phyloP scores from a whole-genome alignment of 2,797 vertebrate genomes.

The Acanthiza pusilla region DNA sequence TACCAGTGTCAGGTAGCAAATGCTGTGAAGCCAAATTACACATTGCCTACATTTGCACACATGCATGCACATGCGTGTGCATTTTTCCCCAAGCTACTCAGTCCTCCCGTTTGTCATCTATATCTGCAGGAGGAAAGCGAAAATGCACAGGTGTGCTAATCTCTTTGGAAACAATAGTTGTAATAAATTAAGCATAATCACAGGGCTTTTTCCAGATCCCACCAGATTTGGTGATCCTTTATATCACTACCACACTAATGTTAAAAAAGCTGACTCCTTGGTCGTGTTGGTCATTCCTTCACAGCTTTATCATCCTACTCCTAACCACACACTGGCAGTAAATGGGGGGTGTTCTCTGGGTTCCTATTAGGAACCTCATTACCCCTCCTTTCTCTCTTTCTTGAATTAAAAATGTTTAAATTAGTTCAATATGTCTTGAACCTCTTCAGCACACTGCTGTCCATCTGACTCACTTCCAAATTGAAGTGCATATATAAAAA shows the following conservation, averaged over 20 bases:
- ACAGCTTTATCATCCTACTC: neutral
- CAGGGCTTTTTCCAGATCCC: neutral
- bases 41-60: neutral
- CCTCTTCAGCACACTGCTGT: slow-evolving; percentile 61
- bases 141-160: neutral
- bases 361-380: slow-evolving; percentile 46
- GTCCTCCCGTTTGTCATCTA: neutral
- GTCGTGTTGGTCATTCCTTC: neutral
- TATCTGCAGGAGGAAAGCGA: neutral
- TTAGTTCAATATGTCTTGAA: slow-evolving; percentile 61
- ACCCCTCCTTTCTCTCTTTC: slow-evolving; percentile 57
- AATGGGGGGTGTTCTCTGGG: neutral
- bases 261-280: neutral
- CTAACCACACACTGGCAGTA: neutral
- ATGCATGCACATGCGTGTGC: neutral
- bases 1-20: slow-evolving; percentile 26
- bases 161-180: neutral
- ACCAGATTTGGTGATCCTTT: neutral
- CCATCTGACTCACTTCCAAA: slow-evolving; percentile 75
- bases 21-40: neutral
- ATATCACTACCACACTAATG: neutral
- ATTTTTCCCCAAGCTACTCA: neutral
- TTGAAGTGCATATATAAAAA: slow-evolving; percentile 72
- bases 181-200: neutral
- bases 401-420: slow-evolving; percentile 64